These are phyloP conservation scores for Eublepharis macularius DNA, from an alignment of 2,113 vertebrate species.

Conservation along the genomic window DNA sequence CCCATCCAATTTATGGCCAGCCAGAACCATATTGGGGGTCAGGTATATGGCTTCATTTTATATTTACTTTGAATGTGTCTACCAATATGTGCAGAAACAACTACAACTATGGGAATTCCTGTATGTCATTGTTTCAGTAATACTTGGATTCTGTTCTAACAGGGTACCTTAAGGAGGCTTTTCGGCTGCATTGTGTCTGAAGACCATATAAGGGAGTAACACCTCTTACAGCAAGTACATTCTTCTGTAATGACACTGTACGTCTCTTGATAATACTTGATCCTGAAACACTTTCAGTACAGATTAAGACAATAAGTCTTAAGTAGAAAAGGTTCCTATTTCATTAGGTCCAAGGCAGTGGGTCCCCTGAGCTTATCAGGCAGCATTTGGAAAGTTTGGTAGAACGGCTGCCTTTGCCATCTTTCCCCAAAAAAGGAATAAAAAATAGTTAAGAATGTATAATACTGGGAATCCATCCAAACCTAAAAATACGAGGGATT, in stretches of 20 bases:
- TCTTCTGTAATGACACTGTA: constrained; percentile 24
- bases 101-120: background rate
- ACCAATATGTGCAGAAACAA: background rate
- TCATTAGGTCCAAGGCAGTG: constrained; percentile 31
- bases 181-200: background rate
- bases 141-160: background rate
- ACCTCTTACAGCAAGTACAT: background rate
- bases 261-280: constrained; percentile 12
- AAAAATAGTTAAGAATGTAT: constrained; percentile 62
- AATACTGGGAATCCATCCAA: constrained; percentile 67
- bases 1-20: background rate
- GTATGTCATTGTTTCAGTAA: background rate
- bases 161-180: background rate
- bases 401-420: constrained; percentile 55
- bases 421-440: constrained; percentile 75
- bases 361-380: constrained; percentile 33
- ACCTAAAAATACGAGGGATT: constrained; percentile 66
- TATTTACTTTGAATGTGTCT: background rate
- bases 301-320: constrained; percentile 26
- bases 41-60: background rate
- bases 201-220: background rate
- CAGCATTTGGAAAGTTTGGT: constrained; percentile 27
- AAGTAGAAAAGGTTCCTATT: constrained; percentile 25
- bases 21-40: background rate
- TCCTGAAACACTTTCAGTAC: constrained; percentile 29